These are phyloP conservation scores for Drosophila monieri DNA, from an alignment of 2,888 invertebrate species.

Conservation along the genomic window DNA sequence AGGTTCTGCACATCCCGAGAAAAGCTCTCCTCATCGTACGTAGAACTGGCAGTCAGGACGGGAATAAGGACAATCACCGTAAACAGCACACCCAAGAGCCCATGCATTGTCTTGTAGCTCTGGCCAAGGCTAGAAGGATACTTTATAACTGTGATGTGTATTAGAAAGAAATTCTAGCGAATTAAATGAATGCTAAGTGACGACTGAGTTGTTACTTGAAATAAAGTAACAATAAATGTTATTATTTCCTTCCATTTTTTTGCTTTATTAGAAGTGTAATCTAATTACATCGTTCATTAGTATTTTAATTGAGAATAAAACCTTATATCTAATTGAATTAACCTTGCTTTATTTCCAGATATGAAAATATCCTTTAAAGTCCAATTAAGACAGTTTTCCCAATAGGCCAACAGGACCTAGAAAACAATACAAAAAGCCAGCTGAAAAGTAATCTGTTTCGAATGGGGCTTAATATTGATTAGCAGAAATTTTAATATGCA, in stretches of 20 bases:
- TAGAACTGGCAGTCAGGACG: not conserved
- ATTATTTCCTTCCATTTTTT: not conserved
- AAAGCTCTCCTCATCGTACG: not conserved
- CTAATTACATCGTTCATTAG: too few relatives aligned
- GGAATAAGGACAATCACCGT: not conserved
- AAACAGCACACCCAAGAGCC: not conserved
- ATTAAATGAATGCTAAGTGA: not conserved
- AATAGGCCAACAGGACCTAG: not conserved
- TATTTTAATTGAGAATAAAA: not conserved
- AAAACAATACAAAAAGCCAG: constrained; percentile 38
- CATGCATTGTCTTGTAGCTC: not conserved
- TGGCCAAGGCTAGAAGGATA: not conserved
- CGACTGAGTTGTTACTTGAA: not conserved
- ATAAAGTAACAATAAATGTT: not conserved
- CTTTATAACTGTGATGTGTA: not conserved
- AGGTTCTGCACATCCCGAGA: not conserved
- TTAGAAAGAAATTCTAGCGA: not conserved
- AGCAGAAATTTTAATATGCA: constrained; percentile 67
- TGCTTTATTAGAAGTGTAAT: too few relatives aligned
- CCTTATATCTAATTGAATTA: not conserved
- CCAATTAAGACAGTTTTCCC: constrained; percentile 24
- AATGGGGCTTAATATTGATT: constrained; percentile 85
- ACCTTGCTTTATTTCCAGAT: not conserved
- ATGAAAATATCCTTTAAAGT: constrained; percentile 18
- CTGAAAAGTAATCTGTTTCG: constrained; percentile 51